Evolutionary conservation across 1,140 invertebrate genomes (phyloP).

Genomic region (Nymphalis io): DNA sequence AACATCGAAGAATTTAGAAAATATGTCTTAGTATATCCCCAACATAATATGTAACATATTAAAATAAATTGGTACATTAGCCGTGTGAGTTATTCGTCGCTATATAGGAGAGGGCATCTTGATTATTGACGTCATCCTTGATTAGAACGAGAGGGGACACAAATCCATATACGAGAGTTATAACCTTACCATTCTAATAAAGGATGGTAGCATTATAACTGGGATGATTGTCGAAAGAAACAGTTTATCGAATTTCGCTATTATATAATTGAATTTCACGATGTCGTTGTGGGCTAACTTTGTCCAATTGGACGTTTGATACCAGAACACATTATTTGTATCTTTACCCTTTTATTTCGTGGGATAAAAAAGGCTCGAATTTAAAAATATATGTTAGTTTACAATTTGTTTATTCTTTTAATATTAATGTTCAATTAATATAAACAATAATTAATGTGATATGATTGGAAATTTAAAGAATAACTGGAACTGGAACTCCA

Average conservation of each 20-base stretch:
- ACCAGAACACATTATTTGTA: not conserved
- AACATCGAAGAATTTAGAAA: not conserved
- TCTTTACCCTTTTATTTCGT: not conserved
- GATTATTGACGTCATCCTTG: slow-evolving; percentile 22
- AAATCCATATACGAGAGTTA: slow-evolving; percentile 11
- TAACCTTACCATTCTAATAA: not conserved
- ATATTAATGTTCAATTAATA: too few species aligned
- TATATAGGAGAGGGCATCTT: slow-evolving; percentile 24
- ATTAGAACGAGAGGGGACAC: slow-evolving; percentile 16
- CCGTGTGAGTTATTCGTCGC: slow-evolving; percentile 19
- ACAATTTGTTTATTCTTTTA: too few species aligned
- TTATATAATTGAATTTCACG: not conserved
- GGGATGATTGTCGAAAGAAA: not conserved
- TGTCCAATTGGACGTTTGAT: too few species aligned
- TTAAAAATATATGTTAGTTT: too few species aligned
- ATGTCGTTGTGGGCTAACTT: too few species aligned
- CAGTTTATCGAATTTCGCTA: not conserved
- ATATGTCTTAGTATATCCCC: slow-evolving; percentile 12
- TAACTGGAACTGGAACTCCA: too few species aligned
- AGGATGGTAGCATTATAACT: not conserved
- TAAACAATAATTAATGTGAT: too few species aligned
- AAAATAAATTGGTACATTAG: slow-evolving; percentile 38
- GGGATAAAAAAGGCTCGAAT: not conserved
- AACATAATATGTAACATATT: slow-evolving; percentile 21
- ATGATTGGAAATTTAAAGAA: too few species aligned